Evolutionary conservation across 1,140 invertebrate species (phyloP), one percentile per base, ranked within the genome.

Genomic region (Drosophila repletoides): DNA sequence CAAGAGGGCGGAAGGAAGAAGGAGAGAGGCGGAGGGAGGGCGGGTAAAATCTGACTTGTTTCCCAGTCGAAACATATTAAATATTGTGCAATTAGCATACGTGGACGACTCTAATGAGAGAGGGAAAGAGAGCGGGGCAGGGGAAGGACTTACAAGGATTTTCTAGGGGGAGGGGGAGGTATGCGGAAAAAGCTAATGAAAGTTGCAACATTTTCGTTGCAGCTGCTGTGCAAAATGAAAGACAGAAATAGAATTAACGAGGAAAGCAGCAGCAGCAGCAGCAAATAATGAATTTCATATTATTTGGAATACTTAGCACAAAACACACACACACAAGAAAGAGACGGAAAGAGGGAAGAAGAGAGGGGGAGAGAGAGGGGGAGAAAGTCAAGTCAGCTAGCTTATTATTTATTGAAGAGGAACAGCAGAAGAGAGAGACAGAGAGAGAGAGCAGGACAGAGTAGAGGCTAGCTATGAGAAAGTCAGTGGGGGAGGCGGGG

Each of bases 51-150:
- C 34, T 31, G 53, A 58, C 49, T n/a, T 21, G 38, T 33, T 12
- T 9, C 14, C 9, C 59, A 55, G 59, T 63, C 38, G 59, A 56
- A 66, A 60, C 55, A 51, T n/a, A n/a, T 51, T 60, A 51, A 31
- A 56, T 48, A 65, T 46, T 65, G 55, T 66, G 63, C 55, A 66
- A 66, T 66, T 60, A 66, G 55, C 28, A 45, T 19, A 36, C 36
- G 28, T 60, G 43, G 53, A 15, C 2, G 6, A 19, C n/a, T 38
- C 5, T n/a, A 38, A 10, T 7, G 5, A 9, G 41, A 51, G 5
- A 31, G 26, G n/a, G 12, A 15, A 14, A 7, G 22, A 5, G 22
- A 3, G 7, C n/a, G n/a, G 7, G 51, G n/a, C 3, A 3, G 22
- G 19, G 22, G 21, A 5, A 7, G n/a, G 21, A 12, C 6, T 9